These are phyloP conservation scores for Peromyscus nudipes DNA, from an alignment of 2,797 vertebrate genomes.

Conservation along the genomic window DNA sequence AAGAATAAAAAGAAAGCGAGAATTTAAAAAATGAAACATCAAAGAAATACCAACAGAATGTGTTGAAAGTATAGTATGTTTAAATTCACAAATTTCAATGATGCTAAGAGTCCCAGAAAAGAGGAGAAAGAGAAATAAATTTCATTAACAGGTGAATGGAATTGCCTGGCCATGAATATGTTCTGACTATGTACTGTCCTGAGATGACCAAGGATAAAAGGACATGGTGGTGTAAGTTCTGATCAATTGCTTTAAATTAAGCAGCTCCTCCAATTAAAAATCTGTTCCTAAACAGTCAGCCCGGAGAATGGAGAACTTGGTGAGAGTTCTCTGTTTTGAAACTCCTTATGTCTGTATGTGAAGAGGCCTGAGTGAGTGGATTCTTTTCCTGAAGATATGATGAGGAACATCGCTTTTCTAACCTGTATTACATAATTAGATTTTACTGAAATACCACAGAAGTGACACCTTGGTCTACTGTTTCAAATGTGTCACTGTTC, in stretches of 20 bases:
- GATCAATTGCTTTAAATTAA: not conserved
- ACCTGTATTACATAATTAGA: not conserved
- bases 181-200: not conserved
- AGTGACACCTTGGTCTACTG: not conserved
- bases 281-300: not conserved
- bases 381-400: not conserved
- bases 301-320: not conserved
- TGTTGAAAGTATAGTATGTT: not conserved
- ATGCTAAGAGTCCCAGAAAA: not conserved
- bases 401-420: not conserved
- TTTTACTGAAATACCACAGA: not conserved
- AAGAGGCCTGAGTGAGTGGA: rapidly evolving
- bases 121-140: not conserved
- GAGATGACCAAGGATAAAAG: not conserved
- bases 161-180: not conserved
- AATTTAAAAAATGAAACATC: not conserved
- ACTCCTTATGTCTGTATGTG: rapidly evolving
- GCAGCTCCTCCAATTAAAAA: not conserved
- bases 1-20: not conserved
- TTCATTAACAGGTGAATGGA: not conserved
- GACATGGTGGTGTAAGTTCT: not conserved
- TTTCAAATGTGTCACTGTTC: not conserved
- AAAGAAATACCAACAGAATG: not conserved
- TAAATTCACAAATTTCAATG: not conserved
- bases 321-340: not conserved